phyloP scores from a whole-genome alignment of 2,797 vertebrate species.

The Lagocephalus sceleratus region DNA sequence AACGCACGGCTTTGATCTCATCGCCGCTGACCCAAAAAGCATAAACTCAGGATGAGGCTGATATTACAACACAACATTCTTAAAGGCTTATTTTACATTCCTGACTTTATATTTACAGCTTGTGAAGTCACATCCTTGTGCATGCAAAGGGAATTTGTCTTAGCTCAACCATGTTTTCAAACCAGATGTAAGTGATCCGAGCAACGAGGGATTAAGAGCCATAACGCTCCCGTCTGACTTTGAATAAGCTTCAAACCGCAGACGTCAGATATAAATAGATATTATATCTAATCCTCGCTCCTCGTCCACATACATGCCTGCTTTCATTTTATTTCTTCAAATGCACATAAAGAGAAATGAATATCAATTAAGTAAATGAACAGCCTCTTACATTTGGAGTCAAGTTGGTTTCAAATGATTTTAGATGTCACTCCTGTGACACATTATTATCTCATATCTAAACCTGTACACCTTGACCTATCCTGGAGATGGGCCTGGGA shows the following conservation, averaged over 20 bases:
- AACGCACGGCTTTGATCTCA: constrained; percentile 15
- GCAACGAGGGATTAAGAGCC: constrained; percentile 18
- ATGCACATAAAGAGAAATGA: too few species aligned
- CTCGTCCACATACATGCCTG: constrained; percentile 2
- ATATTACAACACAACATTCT: not conserved
- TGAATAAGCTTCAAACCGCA: constrained; percentile 27
- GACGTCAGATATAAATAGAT: constrained; percentile 47
- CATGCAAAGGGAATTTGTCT: constrained; percentile 14
- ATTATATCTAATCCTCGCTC: constrained; percentile 34
- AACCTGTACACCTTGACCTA: constrained; percentile 12
- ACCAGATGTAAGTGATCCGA: constrained; percentile 20
- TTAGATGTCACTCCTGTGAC: constrained; percentile 3
- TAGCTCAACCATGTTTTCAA: constrained; percentile 22
- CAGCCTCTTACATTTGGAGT: too few species aligned
- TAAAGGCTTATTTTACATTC: too few species aligned
- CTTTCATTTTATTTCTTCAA: not conserved
- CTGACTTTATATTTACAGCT: too few species aligned
- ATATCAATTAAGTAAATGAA: not conserved
- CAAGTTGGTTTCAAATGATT: too few species aligned
- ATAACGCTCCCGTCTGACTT: constrained; percentile 26
- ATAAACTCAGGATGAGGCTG: constrained; percentile 18
- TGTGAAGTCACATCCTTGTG: too few species aligned
- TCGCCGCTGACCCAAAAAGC: constrained; percentile 17
- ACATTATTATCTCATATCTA: not conserved
- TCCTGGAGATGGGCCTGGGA: constrained; percentile 9